Evolutionary conservation across 30 jellyfish, hydroid and myxozoan species (phyloP).

Genomic region (Hydractinia echinata): DNA sequence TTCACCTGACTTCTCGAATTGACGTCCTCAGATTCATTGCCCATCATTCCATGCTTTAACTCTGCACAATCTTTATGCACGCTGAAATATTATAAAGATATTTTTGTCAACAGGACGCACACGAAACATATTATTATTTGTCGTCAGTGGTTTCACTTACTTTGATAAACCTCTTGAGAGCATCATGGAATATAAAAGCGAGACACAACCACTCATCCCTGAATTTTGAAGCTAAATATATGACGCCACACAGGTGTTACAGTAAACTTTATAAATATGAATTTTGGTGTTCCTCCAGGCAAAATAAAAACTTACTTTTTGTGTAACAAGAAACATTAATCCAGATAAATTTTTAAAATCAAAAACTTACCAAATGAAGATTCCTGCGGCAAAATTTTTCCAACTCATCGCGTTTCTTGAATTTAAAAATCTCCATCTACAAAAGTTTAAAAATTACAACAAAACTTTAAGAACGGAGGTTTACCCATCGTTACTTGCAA

Average conservation of each 20-base stretch:
- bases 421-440: conserved; percentile 45
- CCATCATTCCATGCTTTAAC: no score
- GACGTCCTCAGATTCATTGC: no score
- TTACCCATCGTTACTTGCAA: no score
- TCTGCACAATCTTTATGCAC: no score
- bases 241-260: neutral
- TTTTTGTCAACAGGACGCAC: no score
- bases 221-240: neutral
- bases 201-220: neutral
- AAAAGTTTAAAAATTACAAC: neutral
- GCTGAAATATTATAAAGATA: no score
- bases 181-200: conserved; percentile 11
- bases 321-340: neutral
- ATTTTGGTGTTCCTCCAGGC: no score
- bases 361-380: conserved; percentile 18
- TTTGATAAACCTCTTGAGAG: conserved; percentile 3
- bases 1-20: no score
- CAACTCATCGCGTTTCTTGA: conserved; percentile 39
- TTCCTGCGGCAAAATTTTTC: conserved; percentile 27
- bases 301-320: no score
- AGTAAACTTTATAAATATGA: neutral
- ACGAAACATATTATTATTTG: no score
- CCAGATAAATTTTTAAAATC: neutral
- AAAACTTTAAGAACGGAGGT: no score
- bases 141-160: neutral